phyloP scores from a whole-genome alignment of 2,113 vertebrate genomes.

The Oxyura jamaicensis region DNA sequence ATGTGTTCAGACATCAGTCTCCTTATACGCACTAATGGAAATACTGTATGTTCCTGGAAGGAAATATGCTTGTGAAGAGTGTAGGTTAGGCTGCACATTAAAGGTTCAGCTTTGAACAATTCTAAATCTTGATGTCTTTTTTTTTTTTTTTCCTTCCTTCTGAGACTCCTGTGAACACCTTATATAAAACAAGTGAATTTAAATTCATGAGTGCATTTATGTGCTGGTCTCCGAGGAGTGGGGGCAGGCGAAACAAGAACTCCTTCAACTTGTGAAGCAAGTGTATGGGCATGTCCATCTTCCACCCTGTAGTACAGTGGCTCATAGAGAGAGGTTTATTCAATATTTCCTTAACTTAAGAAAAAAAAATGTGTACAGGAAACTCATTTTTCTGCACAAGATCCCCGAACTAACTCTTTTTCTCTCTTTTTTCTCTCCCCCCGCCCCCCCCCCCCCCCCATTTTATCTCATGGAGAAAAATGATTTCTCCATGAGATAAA shows the following conservation, averaged over 20 bases:
- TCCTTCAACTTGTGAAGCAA: neutral
- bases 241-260: neutral
- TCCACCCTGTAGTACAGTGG: neutral
- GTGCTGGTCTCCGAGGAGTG: neutral
- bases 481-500: neutral
- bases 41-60: neutral
- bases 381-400: neutral
- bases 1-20: neutral
- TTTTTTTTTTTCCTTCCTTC: neutral
- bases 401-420: neutral
- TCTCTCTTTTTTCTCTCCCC: too few species aligned
- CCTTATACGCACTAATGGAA: neutral
- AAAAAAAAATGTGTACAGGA: neutral
- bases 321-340: neutral
- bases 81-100: neutral
- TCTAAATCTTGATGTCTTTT: neutral
- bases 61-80: neutral
- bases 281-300: neutral
- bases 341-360: neutral
- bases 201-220: neutral
- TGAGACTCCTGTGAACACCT: neutral
- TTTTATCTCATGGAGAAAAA: too few species aligned
- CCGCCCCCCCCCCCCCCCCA: too few species aligned
- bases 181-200: neutral
- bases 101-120: neutral